phyloP scores from a whole-genome alignment of 2,113 vertebrate species.

The Cyprinus carpio region DNA sequence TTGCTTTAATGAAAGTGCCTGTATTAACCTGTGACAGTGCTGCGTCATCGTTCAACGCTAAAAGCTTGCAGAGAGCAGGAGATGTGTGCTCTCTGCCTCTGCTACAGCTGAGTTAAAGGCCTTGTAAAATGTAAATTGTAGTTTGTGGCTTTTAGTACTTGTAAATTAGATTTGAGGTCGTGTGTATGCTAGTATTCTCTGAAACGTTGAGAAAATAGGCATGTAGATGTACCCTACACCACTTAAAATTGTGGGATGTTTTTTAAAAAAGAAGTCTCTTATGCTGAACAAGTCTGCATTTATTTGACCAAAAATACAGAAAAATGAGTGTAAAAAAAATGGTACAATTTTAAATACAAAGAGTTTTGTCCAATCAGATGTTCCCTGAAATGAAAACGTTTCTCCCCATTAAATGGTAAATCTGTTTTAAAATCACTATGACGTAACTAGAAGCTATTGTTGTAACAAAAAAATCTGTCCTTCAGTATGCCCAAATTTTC shows the following conservation, averaged over 20 bases:
- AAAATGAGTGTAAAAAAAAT: too few species aligned
- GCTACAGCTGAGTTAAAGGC: neutral
- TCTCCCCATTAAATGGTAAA: too few species aligned
- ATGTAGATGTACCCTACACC: too few species aligned
- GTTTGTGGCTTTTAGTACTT: neutral
- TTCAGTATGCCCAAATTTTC: neutral
- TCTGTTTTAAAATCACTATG: neutral
- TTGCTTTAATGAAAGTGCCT: conserved; percentile 32
- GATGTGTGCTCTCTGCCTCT: neutral
- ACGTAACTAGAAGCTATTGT: neutral
- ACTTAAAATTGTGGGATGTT: too few species aligned
- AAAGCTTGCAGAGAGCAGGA: neutral
- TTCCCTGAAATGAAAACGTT: neutral
- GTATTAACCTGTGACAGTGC: neutral
- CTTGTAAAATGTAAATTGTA: neutral
- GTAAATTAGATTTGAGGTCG: neutral
- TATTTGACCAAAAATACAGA: too few species aligned
- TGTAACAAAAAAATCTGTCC: neutral
- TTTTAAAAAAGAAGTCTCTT: too few species aligned
- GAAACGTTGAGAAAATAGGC: neutral
- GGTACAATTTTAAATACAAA: too few species aligned
- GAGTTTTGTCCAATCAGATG: neutral
- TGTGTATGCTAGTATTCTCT: neutral
- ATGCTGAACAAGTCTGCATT: too few species aligned
- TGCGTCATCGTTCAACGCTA: neutral